Evolutionary conservation across 2,113 vertebrate genomes (phyloP), one percentile per base, ranked within the genome.

Genomic region (Smithornis capensis): DNA sequence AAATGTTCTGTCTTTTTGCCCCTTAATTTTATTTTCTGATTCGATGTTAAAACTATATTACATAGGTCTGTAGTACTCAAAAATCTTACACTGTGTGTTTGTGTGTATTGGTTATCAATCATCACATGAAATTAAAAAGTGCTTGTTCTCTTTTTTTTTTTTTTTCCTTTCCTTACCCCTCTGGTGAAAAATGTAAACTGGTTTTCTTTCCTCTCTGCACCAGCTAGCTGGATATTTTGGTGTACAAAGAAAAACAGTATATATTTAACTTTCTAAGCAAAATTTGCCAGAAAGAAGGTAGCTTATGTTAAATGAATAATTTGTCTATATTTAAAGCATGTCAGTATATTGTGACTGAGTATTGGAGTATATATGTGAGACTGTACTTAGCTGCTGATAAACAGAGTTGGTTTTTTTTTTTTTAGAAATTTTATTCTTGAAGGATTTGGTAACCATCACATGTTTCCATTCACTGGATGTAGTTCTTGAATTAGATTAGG

Each of bases 61-160:
- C 5, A 10, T 94, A 86, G 40, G 28, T 80, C 64, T 83, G n/a
- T 50, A 87, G 92, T 82, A 81, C 69, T 78, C 47, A 63, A 49
- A 94, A 79, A 71, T 90, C 73, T 83, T 79, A 31, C 37, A 50
- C 49, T 37, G 8, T 53, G 7, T 33, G 27, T 73, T 78, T 88
- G 44, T 64, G 42, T 40, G 4, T 64, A 82, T 92, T 95, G 57
- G 55, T 90, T 92, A 93, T 96, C 89, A 84, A 42, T 81, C 86
- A 74, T 78, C 92, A 65, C 65, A 28, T 87, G 44, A 89, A 95
- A 94, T 92, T 91, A 89, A 94, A 65, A 90, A 67, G 25, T 73
- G 7, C 65, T 71, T 86, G n/a, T 68, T 97, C 11, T 45, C 11
- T 11, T 27, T 12, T 2, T 29, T 15, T 50, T 14, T 47, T 24